A percentile compares a stretch with the other conserved stretches of the same genome.
phyloP scores from a whole-genome alignment of 1,140 invertebrate species.

The Helicoverpa zea region DNA sequence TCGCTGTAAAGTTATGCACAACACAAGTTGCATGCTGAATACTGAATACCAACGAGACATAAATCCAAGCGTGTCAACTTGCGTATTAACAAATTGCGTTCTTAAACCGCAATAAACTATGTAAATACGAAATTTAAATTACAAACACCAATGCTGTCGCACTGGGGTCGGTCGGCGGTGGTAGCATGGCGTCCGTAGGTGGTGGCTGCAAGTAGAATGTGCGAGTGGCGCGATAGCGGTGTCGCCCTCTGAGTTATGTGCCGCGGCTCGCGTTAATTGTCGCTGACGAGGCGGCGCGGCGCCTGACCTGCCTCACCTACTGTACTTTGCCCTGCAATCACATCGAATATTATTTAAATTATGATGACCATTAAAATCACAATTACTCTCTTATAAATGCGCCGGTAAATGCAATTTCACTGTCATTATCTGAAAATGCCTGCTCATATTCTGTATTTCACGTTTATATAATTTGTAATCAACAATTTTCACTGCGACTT shows the following conservation, averaged over 20 bases:
- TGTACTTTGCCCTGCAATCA: constrained; percentile 36
- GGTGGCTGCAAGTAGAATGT: constrained; percentile 67
- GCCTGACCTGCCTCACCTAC: constrained; percentile 45
- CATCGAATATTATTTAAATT: constrained; percentile 8
- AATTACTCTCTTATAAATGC: constrained; percentile 20
- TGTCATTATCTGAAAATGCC: not conserved
- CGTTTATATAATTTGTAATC: not conserved
- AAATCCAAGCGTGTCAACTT: constrained; percentile 52
- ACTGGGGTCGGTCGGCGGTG: constrained; percentile 55
- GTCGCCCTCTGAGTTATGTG: constrained; percentile 65
- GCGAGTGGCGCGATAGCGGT: constrained; percentile 60
- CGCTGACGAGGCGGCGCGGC: constrained; percentile 58
- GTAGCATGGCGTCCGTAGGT: constrained; percentile 55
- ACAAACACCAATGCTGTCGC: constrained; percentile 70
- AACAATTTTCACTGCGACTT: not conserved
- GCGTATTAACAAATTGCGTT: constrained; percentile 73
- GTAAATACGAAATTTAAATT: constrained; percentile 80
- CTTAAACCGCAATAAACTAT: constrained; percentile 81
- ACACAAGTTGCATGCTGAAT: constrained; percentile 46
- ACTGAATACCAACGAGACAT: constrained; percentile 50
- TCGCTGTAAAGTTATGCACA: constrained; percentile 41
- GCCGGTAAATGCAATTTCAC: constrained; percentile 9
- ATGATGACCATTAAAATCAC: constrained; percentile 34
- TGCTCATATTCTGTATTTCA: not conserved
- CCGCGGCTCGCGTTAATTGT: constrained; percentile 64